Base-by-base conservation (phyloP, 2,888 invertebrate species). In the Hydroisotoma schaefferi region DNA sequence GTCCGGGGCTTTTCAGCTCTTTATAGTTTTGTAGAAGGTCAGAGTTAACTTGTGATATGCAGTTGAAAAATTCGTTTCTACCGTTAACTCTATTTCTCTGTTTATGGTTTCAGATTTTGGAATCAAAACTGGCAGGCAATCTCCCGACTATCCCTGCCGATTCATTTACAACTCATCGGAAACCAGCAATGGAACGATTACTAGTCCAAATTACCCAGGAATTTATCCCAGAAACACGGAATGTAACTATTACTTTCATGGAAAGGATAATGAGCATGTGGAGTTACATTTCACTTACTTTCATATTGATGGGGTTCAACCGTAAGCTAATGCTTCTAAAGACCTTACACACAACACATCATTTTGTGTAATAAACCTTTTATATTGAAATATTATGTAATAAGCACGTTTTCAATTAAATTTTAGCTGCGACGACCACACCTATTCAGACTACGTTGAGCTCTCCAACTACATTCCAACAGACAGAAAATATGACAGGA, bases 401-500 rank as follows among this genome's bases (percentile, higher is more conserved):
- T 43, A 15, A 43, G 8, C 12, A 18, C 6, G 33, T n/a, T 15
- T 6, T 15, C 18, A 8, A 8, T 43, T 15, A 25, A 81, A 78
- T 27, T 80, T 12, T 23, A 97, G 95, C 69, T 98, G 97, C 76
- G 90, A 90, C 74, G 88, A 89, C 59, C 84, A 85, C 48, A 89
- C 94, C 2, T 90, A 92, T 44, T 95, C 94, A 75, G 98, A 98
- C 78, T 95, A 88, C 78, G 90, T 98, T 55, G 92, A 95, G 77
- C 94, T 98, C 79, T 94, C 94, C 48, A 98, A 97, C 80, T 93
- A 88, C 76, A 85, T 90, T 82, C 85, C 89, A 65, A 84, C 87
- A 71, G 97, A 98, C 79, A 83, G 90, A 74, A 92, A 93, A 77
- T 91, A 88, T 78, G 84, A 87, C 49, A 84, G 91, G 74, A 87